A percentile compares a stretch with the other conserved stretches of the same genome.
These are phyloP conservation scores for Diadegma fenestrale DNA, from an alignment of 2,888 invertebrate species.

Conservation along the genomic window DNA sequence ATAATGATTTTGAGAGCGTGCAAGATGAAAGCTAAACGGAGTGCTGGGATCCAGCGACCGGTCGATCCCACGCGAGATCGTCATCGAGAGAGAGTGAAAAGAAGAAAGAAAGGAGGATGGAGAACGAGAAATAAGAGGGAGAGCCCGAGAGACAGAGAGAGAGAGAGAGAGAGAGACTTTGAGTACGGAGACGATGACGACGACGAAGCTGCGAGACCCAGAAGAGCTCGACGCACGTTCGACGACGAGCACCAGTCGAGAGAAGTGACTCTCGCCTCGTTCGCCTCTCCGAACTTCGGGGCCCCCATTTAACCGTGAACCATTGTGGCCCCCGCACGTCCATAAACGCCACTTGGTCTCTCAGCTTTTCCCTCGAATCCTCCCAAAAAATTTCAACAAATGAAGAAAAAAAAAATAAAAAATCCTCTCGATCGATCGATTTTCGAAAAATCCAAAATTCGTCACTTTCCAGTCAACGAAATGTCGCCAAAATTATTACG, in stretches of 20 bases:
- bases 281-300: conserved; percentile 62
- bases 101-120: conserved; percentile 22
- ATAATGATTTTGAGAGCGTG: conserved; percentile 22
- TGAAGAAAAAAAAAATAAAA: not conserved
- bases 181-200: conserved; percentile 48
- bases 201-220: conserved; percentile 54
- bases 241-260: conserved; percentile 49
- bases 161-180: conserved; percentile 43
- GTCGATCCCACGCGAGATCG: conserved; percentile 71
- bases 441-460: not conserved
- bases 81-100: conserved; percentile 44
- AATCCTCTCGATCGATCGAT: not conserved
- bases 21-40: conserved; percentile 35
- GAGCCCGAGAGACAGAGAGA: conserved; percentile 32
- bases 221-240: conserved; percentile 56
- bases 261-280: conserved; percentile 52
- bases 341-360: conserved; percentile 19
- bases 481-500: not conserved
- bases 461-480: not conserved
- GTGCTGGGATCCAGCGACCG: conserved; percentile 52
- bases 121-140: conserved; percentile 40
- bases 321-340: conserved; percentile 64
- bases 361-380: not conserved
- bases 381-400: not conserved
- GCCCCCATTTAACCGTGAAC: conserved; percentile 72